Evolutionary conservation across 1,140 invertebrate species (phyloP), one percentile per base, ranked within the genome.

Genomic region (Luehdorfia chinensis): DNA sequence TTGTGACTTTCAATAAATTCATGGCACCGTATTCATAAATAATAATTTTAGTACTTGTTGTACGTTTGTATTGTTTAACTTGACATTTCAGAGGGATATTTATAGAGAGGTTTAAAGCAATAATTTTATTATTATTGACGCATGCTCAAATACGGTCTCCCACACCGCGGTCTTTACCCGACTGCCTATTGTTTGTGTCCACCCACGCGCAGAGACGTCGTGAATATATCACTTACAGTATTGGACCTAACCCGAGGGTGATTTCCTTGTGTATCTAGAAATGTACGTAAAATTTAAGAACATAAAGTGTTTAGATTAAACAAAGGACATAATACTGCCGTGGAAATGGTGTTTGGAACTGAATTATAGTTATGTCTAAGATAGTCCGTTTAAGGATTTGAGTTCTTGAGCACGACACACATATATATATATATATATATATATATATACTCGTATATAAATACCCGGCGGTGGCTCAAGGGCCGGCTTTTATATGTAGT

Each of bases 71-170:
- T 43, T 43, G 39, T 43, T 43, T 43, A 43, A 43, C 13, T 43
- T 43, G 39, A 43, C 39, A 43, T 43, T 43, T 18, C 39, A 43
- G 39, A 28, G 37, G 37, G 23, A 28, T 43, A 43, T 43, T 43
- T 43, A 43, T 43, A 43, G 23, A 30, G 39, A 43, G 25, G 39
- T 43, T 43, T 43, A 43, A 15, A 16, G 25, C 25, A 43, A 43
- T 43, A 43, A 43, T 43, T 43, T 43, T 43, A 43, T 43, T 43
- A 43, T 43, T 43, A 43, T 43, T 43, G 39, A 43, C 39, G 39
- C 14, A 13, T 43, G 39, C 28, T 43, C 39, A 43, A 43, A 43
- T 43, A 43, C 39, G 39, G 39, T 43, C 39, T 43, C 39, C 39
- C 39, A 43, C 39, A 43, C 39, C 25, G 39, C 39, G 39, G 23